Evolutionary conservation across 2,113 vertebrate genomes (phyloP), one percentile per base, ranked within the genome.

Genomic region (Dicaeum eximium): DNA sequence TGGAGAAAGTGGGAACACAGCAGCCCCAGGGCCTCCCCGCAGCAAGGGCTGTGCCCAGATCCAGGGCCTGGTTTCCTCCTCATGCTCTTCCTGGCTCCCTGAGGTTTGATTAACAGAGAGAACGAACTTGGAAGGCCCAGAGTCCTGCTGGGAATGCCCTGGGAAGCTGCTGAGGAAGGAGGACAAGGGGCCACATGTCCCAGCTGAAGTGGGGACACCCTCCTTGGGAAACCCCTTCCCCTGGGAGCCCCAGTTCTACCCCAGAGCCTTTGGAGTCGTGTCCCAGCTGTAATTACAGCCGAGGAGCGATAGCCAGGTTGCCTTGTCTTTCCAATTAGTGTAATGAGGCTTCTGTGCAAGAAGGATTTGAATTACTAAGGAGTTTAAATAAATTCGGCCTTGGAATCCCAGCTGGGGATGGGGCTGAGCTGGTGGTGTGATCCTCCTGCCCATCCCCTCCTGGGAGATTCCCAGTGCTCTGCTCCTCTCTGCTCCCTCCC

Each of bases 361-460:
- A n/a, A 81, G 93, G 92, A 93, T 96, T 96, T 91, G 90, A 69
- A 31, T 82, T 79, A 65, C 69, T 95, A 92, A 96, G 92, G 6
- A 80, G 92, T 90, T 96, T 96, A 95, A 95, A 96, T 78, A 91
- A 81, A 79, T 56, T 91, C 81, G 90, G 73, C 53, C 81, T 79
- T n/a, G 56, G 92, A 71, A 37, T 85, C 44, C 6, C 33, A 28
- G 92, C 31, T 70, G 78, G 61, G 47, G 95, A 58, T 17, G 51
- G 51, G 74, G 22, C 51, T 51, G 70, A 35, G 9, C 3, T 1
- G 40, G 18, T 16, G 53, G 31, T 51, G 73, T 60, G 91, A 94
- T 90, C 84, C 83, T 58, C 53, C 71, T 53, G 69, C 10, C 64
- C 42, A 3, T 38, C 7, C 30, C 15, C 65, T 85, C 48, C 71